phyloP scores from a whole-genome alignment of 2,888 invertebrate genomes.

The Abrostola tripartita region DNA sequence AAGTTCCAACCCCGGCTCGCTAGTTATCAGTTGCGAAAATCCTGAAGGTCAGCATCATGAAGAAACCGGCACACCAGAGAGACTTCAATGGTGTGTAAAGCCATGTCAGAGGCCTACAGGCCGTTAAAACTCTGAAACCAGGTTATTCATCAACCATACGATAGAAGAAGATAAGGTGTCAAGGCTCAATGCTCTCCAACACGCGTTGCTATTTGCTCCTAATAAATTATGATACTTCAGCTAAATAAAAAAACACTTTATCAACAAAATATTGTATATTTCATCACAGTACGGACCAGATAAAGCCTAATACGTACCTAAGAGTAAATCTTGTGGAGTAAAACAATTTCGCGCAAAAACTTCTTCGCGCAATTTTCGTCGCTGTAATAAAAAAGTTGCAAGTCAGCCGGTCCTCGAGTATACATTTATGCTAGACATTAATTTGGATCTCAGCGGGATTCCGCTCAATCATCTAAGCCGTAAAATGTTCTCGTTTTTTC shows the following conservation, averaged over 20 bases:
- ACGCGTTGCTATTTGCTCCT: too few relatives aligned
- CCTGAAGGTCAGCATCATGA: too few relatives aligned
- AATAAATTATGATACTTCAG: too few relatives aligned
- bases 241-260: not conserved
- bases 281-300: not conserved
- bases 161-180: too few relatives aligned
- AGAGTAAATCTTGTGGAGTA: constrained; percentile 28
- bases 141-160: too few relatives aligned
- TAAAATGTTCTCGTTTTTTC: constrained; percentile 59
- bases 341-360: constrained; percentile 30
- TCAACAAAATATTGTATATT: not conserved
- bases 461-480: constrained; percentile 66
- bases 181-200: too few relatives aligned
- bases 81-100: too few relatives aligned
- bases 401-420: constrained; percentile 37
- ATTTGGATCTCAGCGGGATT: constrained; percentile 65
- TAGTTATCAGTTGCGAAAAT: too few relatives aligned
- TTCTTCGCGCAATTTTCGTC: constrained; percentile 28
- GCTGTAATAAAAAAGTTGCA: constrained; percentile 51
- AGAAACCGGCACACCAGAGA: too few relatives aligned
- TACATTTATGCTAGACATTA: constrained; percentile 57
- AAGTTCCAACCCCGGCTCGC: too few relatives aligned
- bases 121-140: too few relatives aligned
- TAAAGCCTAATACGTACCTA: not conserved
- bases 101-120: too few relatives aligned